Percentiles rank a stretch among this genome's conserved stretches.
Evolutionary conservation across 2,797 vertebrate genomes (phyloP).

Genomic region (Diceros bicornis): DNA sequence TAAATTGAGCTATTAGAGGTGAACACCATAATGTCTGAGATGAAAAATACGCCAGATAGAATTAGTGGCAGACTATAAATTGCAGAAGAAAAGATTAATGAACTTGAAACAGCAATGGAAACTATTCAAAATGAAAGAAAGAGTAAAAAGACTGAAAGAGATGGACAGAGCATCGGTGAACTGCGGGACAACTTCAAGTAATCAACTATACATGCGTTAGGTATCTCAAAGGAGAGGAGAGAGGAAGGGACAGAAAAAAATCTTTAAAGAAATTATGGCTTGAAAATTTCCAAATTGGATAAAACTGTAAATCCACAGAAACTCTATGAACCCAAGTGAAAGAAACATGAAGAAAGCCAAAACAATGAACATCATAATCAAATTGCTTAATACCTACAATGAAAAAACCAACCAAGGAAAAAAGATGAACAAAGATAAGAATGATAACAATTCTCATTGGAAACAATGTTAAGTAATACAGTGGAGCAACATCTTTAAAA

Average conservation of each 20-base stretch:
- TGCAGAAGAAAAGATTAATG: background rate
- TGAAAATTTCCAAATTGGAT: background rate
- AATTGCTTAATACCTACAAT: background rate
- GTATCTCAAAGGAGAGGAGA: background rate
- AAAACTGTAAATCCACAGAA: background rate
- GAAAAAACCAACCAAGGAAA: background rate
- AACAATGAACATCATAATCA: background rate
- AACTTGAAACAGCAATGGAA: background rate
- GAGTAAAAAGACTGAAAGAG: background rate
- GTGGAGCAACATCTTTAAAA: background rate
- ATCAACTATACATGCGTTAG: background rate
- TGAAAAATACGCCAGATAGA: background rate
- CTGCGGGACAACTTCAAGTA: background rate
- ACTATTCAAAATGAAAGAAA: background rate
- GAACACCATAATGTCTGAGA: background rate
- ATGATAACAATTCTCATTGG: background rate
- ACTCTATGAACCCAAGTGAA: background rate
- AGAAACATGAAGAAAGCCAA: background rate
- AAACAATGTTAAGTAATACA: background rate
- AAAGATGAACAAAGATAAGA: background rate
- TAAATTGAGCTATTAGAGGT: background rate
- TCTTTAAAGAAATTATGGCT: background rate
- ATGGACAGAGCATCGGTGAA: background rate
- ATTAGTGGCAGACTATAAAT: background rate
- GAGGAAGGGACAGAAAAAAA: background rate